Evolutionary conservation across 2,797 vertebrate genomes (phyloP).

Genomic region (Sebastolobus altivelis): DNA sequence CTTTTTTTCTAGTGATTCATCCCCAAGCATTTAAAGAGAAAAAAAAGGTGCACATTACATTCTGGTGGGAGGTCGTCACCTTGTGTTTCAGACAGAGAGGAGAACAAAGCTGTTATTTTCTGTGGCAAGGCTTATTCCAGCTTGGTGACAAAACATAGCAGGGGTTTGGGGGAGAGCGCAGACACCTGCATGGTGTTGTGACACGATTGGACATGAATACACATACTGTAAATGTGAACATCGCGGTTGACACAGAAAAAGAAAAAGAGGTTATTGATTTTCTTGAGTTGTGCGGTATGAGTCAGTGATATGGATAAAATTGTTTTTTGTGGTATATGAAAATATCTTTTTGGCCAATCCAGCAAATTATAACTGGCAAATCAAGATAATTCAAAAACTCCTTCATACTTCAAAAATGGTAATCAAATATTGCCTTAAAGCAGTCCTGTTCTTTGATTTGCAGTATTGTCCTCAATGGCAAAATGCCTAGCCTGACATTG

Average conservation of each 20-base stretch:
- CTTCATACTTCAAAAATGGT: not conserved
- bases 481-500: not conserved
- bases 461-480: not conserved
- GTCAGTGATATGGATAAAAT: not conserved
- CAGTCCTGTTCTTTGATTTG: not conserved
- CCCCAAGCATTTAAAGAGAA: constrained; percentile 59
- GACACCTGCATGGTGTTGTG: constrained; percentile 35
- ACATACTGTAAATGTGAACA: constrained; percentile 2
- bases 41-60: constrained; percentile 69
- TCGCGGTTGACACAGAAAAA: not conserved
- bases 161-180: constrained; percentile 24
- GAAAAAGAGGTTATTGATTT: not conserved
- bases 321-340: not conserved
- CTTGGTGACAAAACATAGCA: constrained; percentile 59
- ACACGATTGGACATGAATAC: constrained; percentile 25
- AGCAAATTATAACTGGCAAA: constrained; percentile 1
- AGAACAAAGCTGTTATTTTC: constrained; percentile 67
- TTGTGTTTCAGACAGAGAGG: constrained; percentile 53
- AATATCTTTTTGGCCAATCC: not conserved
- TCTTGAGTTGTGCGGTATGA: not conserved
- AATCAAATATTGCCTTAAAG: not conserved
- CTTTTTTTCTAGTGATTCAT: constrained; percentile 69
- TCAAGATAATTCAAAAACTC: not conserved
- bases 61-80: constrained; percentile 73
- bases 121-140: constrained; percentile 54